A percentile compares a stretch with the other conserved stretches of the same genome.
phyloP scores from a whole-genome alignment of 2,797 vertebrate genomes.

The Muscicapa striata region DNA sequence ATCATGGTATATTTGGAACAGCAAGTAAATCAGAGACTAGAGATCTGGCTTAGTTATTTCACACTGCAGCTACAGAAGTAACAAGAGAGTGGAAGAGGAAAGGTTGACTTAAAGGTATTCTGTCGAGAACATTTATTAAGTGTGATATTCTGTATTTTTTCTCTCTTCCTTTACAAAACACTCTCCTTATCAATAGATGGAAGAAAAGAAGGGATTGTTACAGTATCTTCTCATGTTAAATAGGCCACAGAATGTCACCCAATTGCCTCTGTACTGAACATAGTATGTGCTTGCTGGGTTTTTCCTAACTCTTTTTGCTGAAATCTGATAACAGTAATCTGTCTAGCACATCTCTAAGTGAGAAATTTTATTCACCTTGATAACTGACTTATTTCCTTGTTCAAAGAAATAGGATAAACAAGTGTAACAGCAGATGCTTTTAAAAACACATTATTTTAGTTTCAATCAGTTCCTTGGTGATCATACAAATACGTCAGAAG shows the following conservation, averaged over 20 bases:
- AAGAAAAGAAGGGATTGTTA: neutral
- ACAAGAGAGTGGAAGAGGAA: neutral
- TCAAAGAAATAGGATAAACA: slow-evolving; percentile 31
- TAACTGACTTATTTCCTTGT: neutral
- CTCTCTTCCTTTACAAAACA: neutral
- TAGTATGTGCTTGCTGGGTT: neutral
- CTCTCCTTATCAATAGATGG: neutral
- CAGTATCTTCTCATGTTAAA: neutral
- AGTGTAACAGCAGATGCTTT: slow-evolving; percentile 5
- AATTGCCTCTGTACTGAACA: neutral
- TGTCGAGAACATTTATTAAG: neutral
- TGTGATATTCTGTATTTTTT: neutral
- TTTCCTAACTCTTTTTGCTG: neutral
- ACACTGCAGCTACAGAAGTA: neutral
- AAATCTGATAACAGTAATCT: neutral
- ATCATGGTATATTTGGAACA: neutral
- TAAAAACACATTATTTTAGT: neutral
- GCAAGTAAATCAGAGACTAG: neutral
- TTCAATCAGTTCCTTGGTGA: neutral
- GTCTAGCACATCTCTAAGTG: slow-evolving; percentile 7
- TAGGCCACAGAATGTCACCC: neutral
- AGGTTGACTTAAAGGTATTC: neutral
- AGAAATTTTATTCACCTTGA: slow-evolving; percentile 18
- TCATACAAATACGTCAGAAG: neutral
- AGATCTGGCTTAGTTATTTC: neutral